A percentile compares a stretch with the other conserved stretches of the same genome.
phyloP scores from a whole-genome alignment of 2,797 vertebrate species.

The Enteromius fasciolatus region DNA sequence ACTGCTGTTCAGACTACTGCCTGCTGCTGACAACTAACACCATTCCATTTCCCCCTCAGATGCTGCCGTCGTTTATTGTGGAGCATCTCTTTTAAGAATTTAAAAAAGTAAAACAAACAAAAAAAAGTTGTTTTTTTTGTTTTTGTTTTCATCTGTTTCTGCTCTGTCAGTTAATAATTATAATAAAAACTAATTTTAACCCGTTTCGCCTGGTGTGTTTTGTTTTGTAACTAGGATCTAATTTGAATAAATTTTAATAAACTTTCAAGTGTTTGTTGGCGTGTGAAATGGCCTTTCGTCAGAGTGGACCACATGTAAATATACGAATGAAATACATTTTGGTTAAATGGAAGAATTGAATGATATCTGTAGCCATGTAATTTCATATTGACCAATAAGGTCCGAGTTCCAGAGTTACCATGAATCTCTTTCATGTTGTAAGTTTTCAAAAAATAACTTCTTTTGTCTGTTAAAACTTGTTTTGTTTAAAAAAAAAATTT shows the following conservation, averaged over 20 bases:
- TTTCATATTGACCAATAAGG: background rate
- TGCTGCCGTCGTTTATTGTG: constrained; percentile 57
- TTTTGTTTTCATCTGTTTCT: constrained; percentile 66
- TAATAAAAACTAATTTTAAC: constrained; percentile 84
- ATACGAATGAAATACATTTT: background rate
- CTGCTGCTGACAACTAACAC: constrained; percentile 73
- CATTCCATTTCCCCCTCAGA: constrained; percentile 78
- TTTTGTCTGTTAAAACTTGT: background rate
- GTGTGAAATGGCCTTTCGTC: constrained; percentile 1
- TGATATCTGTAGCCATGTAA: background rate
- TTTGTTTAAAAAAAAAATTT: background rate
- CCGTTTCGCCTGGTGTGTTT: constrained; percentile 62
- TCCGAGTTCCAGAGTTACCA: background rate
- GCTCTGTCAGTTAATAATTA: constrained; percentile 81
- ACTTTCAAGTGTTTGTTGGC: background rate
- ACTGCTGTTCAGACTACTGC: constrained; percentile 74
- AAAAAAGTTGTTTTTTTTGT: constrained; percentile 47
- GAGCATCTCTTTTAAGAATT: constrained; percentile 68
- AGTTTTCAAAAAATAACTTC: background rate
- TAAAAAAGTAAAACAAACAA: constrained; percentile 61
- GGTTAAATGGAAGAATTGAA: no score
- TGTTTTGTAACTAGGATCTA: background rate
- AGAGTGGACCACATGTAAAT: background rate
- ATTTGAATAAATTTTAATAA: background rate
- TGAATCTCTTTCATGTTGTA: background rate